Evolutionary conservation across 2,888 invertebrate species (phyloP).

Genomic region (Acanthosepion esculentum): DNA sequence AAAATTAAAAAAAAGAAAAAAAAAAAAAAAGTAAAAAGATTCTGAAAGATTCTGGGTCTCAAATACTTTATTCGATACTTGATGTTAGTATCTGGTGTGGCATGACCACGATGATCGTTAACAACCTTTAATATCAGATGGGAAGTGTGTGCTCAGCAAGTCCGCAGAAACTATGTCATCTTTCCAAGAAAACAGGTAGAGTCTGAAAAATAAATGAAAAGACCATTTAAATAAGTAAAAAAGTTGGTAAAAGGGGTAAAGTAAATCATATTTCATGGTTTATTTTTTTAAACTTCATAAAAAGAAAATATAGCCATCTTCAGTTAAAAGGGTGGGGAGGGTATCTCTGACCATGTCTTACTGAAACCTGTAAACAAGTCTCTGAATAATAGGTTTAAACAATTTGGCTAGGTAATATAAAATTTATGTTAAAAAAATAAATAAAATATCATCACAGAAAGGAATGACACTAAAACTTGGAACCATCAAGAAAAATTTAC

Average conservation of each 20-base stretch:
- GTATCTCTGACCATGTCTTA: background rate
- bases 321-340: background rate
- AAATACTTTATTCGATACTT: slow-evolving; percentile 45
- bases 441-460: background rate
- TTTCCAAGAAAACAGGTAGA: slow-evolving; percentile 37
- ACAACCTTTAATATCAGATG: background rate
- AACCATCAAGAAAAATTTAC: too few relatives aligned
- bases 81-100: slow-evolving; percentile 43
- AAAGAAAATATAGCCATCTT: background rate
- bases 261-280: background rate
- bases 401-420: too few relatives aligned
- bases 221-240: background rate
- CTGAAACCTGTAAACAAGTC: background rate
- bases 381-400: background rate
- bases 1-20: background rate
- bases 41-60: slow-evolving; percentile 43
- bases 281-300: background rate
- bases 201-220: slow-evolving; percentile 40
- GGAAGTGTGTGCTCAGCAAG: background rate
- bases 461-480: too few relatives aligned
- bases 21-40: background rate
- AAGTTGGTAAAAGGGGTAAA: background rate
- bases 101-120: background rate
- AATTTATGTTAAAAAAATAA: too few relatives aligned
- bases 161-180: background rate